These are phyloP conservation scores for Cynocephalus volans DNA, from an alignment of 2,113 vertebrate species.

Conservation along the genomic window DNA sequence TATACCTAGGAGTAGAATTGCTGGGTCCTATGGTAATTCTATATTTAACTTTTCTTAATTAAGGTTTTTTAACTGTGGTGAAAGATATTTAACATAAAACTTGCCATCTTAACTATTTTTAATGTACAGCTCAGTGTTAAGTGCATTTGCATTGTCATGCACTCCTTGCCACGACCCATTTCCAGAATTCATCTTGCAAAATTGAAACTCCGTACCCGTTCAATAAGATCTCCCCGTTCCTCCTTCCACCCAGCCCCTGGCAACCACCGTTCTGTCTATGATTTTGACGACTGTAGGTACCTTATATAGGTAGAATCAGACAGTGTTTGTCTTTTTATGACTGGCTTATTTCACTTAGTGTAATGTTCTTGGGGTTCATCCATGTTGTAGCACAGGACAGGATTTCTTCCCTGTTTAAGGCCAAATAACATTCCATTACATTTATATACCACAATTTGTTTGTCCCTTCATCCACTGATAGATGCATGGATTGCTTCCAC, in stretches of 20 bases:
- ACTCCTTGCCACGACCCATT: not conserved
- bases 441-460: not conserved
- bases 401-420: constrained; percentile 24
- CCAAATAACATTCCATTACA: not conserved
- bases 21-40: not conserved
- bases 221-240: not conserved
- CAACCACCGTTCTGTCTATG: not conserved
- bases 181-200: not conserved
- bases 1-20: not conserved
- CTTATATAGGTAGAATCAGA: not conserved
- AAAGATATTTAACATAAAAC: not conserved
- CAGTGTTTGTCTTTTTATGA: not conserved
- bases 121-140: not conserved
- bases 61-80: not conserved
- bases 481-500: not conserved
- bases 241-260: not conserved
- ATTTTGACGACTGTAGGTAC: not conserved
- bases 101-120: not conserved
- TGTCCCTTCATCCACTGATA: not conserved
- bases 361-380: not conserved
- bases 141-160: not conserved
- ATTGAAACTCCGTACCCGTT: not conserved
- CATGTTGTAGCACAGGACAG: not conserved
- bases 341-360: not conserved
- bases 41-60: not conserved